Evolutionary conservation across 1,140 invertebrate species (phyloP), one percentile per base, ranked within the genome.

Genomic region (Antheraea pernyi): DNA sequence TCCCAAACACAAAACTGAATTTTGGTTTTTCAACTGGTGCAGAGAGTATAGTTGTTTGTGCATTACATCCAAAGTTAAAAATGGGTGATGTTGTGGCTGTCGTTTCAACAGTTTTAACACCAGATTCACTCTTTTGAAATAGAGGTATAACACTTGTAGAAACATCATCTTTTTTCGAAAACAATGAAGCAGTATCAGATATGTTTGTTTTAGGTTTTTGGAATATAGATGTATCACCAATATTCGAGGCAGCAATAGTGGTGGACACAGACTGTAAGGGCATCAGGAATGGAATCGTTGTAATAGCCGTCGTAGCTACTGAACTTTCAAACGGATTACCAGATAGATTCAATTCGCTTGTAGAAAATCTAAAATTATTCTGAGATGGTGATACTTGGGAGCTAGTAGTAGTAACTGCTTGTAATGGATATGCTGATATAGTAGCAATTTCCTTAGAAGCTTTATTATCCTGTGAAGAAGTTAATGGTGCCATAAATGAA

Each of bases 1-100:
- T 73, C 11, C 82, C 80, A 74, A 88, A 89, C 18, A 73, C 79
- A 59, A 89, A 88, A 58, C 73, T 81, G 61, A 87, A 87, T 70
- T 84, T 83, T 3, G 87, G 80, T 67, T 84, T 83, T 2, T 86
- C 83, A 7, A 30, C 19, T 9, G 65, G 75, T 9, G 68, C 22
- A 76, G 76, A 66, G 36, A 71, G 19, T 11, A 67, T 37, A 37
- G 6, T 65, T 2, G 42, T 65, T 19, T 65, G 42, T 48, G 64
- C 60, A 61, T 73, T 81, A 13, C 48, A 68, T 7, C 79, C 79
- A 67, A 90, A 88, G 73, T 75, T 85, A 65, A 88, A 90, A 46
- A 86, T 48, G 37, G 86, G 76, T 13, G 76, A 59, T n/a, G 77
- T 46, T 5, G 81, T 22, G 3, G 67, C 58, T 19, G 62, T 59